A percentile compares a stretch with the other conserved stretches of the same genome.
Conservation (phyloP, 2,113 vertebrate species). For the Chroicocephalus ridibundus region DNA sequence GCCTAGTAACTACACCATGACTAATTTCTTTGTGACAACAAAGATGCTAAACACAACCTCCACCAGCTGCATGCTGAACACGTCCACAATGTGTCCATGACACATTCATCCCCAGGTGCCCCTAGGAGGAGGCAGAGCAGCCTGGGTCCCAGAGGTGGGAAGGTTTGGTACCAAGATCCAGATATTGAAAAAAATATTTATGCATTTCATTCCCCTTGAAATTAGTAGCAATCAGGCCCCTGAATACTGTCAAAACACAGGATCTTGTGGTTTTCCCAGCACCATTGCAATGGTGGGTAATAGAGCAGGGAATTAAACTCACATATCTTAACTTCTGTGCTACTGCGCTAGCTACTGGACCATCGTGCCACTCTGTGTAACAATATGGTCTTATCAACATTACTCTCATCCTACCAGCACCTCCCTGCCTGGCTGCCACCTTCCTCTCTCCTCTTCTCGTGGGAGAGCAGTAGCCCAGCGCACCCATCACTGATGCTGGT, state of each 20-base stretch:
- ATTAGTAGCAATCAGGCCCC: background rate
- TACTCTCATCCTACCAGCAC: background rate
- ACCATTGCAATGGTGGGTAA: background rate
- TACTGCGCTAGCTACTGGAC: background rate
- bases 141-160: background rate
- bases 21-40: background rate
- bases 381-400: background rate
- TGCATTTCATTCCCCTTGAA: background rate
- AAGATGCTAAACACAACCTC: background rate
- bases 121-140: background rate
- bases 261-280: background rate
- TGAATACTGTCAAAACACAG: background rate
- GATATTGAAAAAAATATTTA: background rate
- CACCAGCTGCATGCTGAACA: background rate
- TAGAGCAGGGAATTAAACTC: background rate
- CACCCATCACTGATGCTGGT: background rate
- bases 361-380: background rate
- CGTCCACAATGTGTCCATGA: background rate
- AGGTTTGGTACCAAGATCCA: background rate
- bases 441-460: background rate
- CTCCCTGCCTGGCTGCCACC: background rate
- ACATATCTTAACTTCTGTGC: fast-evolving
- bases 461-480: background rate
- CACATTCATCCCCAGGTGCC: background rate
- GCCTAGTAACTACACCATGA: background rate